Evolutionary conservation across 2,797 vertebrate genomes (phyloP), one percentile per base, ranked within the genome.

Genomic region (Anabas testudineus): DNA sequence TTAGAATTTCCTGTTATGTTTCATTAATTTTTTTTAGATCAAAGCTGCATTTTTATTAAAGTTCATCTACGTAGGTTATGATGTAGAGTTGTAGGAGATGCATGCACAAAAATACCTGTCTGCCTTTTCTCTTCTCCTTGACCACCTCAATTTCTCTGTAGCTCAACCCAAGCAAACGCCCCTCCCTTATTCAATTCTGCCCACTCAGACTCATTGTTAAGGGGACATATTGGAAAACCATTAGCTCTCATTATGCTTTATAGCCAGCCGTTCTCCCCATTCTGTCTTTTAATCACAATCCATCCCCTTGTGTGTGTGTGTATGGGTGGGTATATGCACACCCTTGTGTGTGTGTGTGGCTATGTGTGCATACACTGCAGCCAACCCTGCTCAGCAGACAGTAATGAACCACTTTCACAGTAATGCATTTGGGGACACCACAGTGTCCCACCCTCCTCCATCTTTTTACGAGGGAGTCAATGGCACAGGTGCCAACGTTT

Each of bases 221-320:
- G 72, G 53, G 84, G 78, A 87, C 85, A 86, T 91, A 93, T 92
- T 85, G 91, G 85, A 90, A 92, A 92, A 90, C 91, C 87, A 91
- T 93, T 91, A 93, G 80, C 63, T 53, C 85, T 92, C 87, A 91
- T 94, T 91, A 92, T 88, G 76, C 74, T 93, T 93, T 92, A 91
- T 90, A 80, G 86, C 75, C 60, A 53, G 71, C 59, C 71, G 67
- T 80, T 87, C 83, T 84, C 80, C 57, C 67, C 72, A 72, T 74
- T 81, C 80, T 81, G 67, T 65, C 78, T 78, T 85, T 89, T 91
- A 87, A 91, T 92, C 90, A 88, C 87, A 85, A 81, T 81, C 72
- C 61, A 51, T 67, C 55, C 67, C 53, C 22, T 39, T 28, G 42
- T 70, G 74, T 49, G 48, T 53, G 36, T 73, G 53, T 76, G 55